A percentile compares a stretch with the other conserved stretches of the same genome.
These are phyloP conservation scores for Drosophila aldrichi DNA, from an alignment of 2,888 invertebrate species.

Conservation along the genomic window DNA sequence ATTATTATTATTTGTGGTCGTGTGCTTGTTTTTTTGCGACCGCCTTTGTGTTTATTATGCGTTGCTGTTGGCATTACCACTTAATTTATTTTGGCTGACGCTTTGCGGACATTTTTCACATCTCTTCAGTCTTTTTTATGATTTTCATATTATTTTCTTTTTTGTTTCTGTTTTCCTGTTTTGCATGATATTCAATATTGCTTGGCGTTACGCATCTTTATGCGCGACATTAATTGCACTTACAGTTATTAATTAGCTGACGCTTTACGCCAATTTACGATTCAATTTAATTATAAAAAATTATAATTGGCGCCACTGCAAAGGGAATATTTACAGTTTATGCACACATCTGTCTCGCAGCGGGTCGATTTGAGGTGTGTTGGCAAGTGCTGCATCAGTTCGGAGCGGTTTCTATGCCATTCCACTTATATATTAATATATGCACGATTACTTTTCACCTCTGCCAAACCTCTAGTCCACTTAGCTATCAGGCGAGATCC, in stretches of 20 bases:
- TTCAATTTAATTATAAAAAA: slow-evolving; percentile 56
- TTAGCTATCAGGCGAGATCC: slow-evolving; percentile 3
- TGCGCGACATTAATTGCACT: slow-evolving; percentile 54
- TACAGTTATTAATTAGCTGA: slow-evolving; percentile 66
- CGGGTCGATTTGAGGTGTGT: background rate
- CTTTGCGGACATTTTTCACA: slow-evolving; percentile 49
- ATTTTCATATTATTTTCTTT: slow-evolving; percentile 8
- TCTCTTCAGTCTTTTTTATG: slow-evolving; percentile 14
- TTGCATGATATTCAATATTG: slow-evolving; percentile 53
- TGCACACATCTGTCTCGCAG: background rate
- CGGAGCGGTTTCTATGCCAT: background rate
- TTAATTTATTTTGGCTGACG: slow-evolving; percentile 60
- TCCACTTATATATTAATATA: background rate
- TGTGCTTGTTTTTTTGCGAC: slow-evolving; percentile 34
- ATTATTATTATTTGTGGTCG: slow-evolving; percentile 49
- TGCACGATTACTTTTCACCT: background rate
- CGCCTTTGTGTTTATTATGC: slow-evolving; percentile 53
- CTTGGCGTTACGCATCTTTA: slow-evolving; percentile 22
- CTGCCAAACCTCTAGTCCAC: background rate
- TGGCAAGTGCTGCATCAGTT: background rate
- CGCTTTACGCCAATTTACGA: slow-evolving; percentile 50
- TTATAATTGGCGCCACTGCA: slow-evolving; percentile 50
- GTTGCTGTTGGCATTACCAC: slow-evolving; percentile 13
- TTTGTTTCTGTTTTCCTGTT: background rate
- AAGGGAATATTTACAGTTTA: slow-evolving; percentile 2